Conservation (phyloP, 1,140 invertebrate genomes). For the Pogonomyrmex californicus region DNA sequence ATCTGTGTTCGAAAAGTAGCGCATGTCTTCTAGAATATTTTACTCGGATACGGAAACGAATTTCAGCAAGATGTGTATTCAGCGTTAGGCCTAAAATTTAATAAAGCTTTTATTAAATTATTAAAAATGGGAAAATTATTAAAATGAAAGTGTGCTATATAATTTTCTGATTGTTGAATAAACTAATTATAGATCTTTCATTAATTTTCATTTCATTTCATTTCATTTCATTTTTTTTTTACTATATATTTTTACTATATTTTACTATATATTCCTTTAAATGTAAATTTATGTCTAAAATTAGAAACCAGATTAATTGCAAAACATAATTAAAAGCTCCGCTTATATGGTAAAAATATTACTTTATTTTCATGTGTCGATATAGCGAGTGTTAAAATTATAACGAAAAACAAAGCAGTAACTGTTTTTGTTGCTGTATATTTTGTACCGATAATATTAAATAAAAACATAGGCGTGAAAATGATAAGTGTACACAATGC, state of each 20-base stretch:
- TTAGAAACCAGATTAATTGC: neutral
- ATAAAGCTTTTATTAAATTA: neutral
- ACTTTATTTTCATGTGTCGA: neutral
- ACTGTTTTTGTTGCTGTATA: neutral
- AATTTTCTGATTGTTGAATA: neutral
- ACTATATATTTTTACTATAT: too few species aligned
- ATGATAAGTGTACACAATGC: neutral
- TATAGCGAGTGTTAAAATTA: neutral
- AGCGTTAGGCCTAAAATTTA: neutral
- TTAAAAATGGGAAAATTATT: too few species aligned
- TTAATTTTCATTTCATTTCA: neutral
- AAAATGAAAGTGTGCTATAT: neutral
- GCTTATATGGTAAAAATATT: neutral
- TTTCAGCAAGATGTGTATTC: neutral
- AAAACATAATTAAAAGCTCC: neutral
- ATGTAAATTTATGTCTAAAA: conserved; percentile 17
- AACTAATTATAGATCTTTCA: conserved; percentile 3
- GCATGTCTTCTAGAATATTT: neutral
- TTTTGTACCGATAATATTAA: conserved; percentile 11
- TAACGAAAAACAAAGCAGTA: neutral
- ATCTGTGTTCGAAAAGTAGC: neutral
- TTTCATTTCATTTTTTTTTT: neutral
- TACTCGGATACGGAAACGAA: neutral
- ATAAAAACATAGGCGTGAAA: conserved; percentile 8
- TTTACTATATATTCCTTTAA: too few species aligned